Evolutionary conservation across 2,113 vertebrate genomes (phyloP).

Genomic region (Parus major): DNA sequence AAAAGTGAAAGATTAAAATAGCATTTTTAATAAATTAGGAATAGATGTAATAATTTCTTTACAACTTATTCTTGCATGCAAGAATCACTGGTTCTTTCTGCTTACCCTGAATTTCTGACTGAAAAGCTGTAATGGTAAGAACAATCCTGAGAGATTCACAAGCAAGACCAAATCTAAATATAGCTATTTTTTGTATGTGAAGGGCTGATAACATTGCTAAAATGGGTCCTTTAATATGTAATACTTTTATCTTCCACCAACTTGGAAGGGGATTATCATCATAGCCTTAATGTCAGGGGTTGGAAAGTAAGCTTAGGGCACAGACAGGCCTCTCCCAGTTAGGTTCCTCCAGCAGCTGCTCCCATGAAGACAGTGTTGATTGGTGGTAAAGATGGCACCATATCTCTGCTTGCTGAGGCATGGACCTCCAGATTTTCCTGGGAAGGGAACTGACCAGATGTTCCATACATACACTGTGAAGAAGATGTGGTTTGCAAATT

Average conservation of each 20-base stretch:
- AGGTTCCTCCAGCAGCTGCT: conserved; percentile 83
- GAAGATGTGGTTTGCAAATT: conserved; percentile 79
- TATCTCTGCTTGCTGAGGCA: conserved; percentile 75
- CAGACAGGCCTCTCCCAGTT: not conserved
- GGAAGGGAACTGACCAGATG: conserved; percentile 77
- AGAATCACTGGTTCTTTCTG: conserved; percentile 37
- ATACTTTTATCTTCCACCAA: conserved; percentile 2
- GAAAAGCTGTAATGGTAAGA: not conserved
- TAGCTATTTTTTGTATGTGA: not conserved
- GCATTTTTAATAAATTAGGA: conserved; percentile 75
- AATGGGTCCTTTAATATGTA: not conserved
- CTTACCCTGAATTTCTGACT: conserved; percentile 20
- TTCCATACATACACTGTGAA: conserved; percentile 91
- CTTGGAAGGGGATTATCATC: not conserved
- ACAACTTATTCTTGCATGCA: conserved; percentile 15
- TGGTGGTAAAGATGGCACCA: conserved; percentile 91
- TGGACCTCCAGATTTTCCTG: conserved; percentile 84
- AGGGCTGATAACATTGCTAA: not conserved
- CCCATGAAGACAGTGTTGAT: conserved; percentile 99
- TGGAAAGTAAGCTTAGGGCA: not conserved
- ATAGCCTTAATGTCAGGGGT: not conserved
- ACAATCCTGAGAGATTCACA: conserved; percentile 8
- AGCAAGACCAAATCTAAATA: not conserved
- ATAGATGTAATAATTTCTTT: conserved; percentile 57
- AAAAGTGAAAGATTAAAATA: conserved; percentile 31